phyloP scores from a whole-genome alignment of 1,140 invertebrate genomes.

The Calliopsis andreniformis region DNA sequence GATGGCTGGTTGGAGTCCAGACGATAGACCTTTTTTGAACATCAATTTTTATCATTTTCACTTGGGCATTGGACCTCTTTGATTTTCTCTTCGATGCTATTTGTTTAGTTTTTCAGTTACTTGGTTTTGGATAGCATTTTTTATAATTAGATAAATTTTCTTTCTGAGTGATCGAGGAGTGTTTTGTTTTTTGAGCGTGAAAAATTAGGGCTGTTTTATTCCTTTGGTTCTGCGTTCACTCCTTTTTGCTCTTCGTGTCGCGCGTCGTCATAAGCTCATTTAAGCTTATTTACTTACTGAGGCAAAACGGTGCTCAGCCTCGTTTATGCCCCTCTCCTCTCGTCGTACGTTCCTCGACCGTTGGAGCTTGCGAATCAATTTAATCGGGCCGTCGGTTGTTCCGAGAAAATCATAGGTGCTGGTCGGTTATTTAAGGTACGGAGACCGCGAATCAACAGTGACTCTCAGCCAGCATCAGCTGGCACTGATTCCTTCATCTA shows the following conservation, averaged over 20 bases:
- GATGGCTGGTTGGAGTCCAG: too few species aligned
- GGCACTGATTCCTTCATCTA: neutral
- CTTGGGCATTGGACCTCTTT: too few species aligned
- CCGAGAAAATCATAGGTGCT: slow-evolving; percentile 77
- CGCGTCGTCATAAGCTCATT: slow-evolving; percentile 56
- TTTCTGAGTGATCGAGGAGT: too few species aligned
- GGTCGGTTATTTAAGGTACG: slow-evolving; percentile 73
- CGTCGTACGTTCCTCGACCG: slow-evolving; percentile 13
- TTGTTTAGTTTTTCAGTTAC: too few species aligned
- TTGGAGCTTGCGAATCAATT: slow-evolving; percentile 75
- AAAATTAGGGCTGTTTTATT: too few species aligned
- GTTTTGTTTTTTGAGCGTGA: too few species aligned
- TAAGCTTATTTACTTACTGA: slow-evolving; percentile 73
- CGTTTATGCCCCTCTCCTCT: slow-evolving; percentile 38
- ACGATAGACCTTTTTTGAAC: too few species aligned
- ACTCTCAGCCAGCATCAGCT: slow-evolving; percentile 60
- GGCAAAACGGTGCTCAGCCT: slow-evolving; percentile 52
- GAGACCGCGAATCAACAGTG: slow-evolving; percentile 64
- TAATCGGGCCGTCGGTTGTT: slow-evolving; percentile 74
- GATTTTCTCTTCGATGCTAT: too few species aligned
- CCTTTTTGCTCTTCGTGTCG: slow-evolving; percentile 10
- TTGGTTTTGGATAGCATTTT: too few species aligned
- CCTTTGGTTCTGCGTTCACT: too few species aligned
- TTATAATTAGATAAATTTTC: too few species aligned
- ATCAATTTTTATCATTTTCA: too few species aligned